phyloP scores from a whole-genome alignment of 2,888 invertebrate species.

The Andrena fulva region DNA sequence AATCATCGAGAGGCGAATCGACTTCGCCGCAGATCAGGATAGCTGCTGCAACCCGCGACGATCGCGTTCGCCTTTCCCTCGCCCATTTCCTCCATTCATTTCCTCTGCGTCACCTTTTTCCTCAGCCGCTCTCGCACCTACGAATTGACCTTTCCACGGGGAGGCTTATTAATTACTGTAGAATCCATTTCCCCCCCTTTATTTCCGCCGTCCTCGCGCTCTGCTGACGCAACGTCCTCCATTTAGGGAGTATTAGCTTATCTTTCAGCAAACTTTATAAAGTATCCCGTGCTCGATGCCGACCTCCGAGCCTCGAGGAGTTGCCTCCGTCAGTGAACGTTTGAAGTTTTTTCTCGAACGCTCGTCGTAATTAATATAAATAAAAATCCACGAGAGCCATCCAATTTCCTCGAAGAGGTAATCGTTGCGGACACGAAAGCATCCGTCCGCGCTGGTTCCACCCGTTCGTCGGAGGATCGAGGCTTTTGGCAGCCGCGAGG shows the following conservation, averaged over 20 bases:
- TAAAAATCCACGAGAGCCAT: not conserved
- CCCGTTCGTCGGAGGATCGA: constrained; percentile 23
- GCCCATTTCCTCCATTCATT: constrained; percentile 37
- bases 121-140: not conserved
- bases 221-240: not conserved
- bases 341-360: not conserved
- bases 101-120: constrained; percentile 22
- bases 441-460: not conserved
- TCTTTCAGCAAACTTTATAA: too few relatives aligned
- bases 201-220: constrained; percentile 2
- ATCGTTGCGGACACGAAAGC: not conserved
- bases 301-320: too few relatives aligned
- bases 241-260: constrained; percentile 1
- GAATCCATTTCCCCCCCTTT: constrained; percentile 50
- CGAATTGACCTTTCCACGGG: constrained; percentile 5
- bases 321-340: too few relatives aligned
- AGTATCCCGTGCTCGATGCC: too few relatives aligned
- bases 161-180: constrained; percentile 48
- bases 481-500: constrained; percentile 39
- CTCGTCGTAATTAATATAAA: not conserved
- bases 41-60: not conserved
- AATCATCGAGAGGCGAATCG: not conserved
- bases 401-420: constrained; percentile 1
- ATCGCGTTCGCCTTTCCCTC: not conserved
- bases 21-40: not conserved